Evolutionary conservation across 2,888 invertebrate genomes (phyloP).

Genomic region (Hypercompe scribonia): DNA sequence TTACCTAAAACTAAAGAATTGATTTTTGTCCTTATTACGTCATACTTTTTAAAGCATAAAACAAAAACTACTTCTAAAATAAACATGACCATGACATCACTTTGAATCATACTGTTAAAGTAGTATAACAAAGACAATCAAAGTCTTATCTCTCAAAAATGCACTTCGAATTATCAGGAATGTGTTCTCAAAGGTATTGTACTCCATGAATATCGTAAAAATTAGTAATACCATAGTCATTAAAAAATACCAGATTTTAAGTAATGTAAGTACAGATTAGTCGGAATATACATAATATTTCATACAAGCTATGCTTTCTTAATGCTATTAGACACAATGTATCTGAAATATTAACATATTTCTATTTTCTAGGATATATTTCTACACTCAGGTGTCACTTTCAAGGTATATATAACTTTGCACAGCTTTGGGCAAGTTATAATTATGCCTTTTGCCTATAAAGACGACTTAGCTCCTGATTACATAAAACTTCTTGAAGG

Average conservation of each 20-base stretch:
- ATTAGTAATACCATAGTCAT: not conserved
- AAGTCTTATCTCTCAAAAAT: not conserved
- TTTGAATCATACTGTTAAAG: not conserved
- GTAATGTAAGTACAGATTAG: not conserved
- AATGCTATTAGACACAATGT: not conserved
- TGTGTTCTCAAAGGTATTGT: not conserved
- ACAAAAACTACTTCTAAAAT: not conserved
- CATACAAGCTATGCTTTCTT: not conserved
- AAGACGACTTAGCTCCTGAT: constrained; percentile 70
- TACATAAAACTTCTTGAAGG: constrained; percentile 76
- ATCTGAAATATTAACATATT: not conserved
- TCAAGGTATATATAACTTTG: constrained; percentile 77
- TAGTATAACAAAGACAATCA: not conserved
- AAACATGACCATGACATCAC: not conserved
- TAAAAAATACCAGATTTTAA: not conserved
- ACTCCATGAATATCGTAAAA: not conserved
- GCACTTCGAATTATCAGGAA: not conserved
- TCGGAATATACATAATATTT: not conserved
- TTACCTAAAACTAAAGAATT: not conserved
- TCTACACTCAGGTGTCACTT: constrained; percentile 63
- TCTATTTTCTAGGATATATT: constrained; percentile 67
- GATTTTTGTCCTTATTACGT: not conserved
- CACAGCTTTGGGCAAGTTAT: constrained; percentile 81
- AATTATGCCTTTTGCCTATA: constrained; percentile 74
- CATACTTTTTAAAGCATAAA: not conserved